A percentile compares a stretch with the other conserved stretches of the same genome.
phyloP scores from a whole-genome alignment of 2,797 vertebrate species.

The Synaphobranchus kaupii region DNA sequence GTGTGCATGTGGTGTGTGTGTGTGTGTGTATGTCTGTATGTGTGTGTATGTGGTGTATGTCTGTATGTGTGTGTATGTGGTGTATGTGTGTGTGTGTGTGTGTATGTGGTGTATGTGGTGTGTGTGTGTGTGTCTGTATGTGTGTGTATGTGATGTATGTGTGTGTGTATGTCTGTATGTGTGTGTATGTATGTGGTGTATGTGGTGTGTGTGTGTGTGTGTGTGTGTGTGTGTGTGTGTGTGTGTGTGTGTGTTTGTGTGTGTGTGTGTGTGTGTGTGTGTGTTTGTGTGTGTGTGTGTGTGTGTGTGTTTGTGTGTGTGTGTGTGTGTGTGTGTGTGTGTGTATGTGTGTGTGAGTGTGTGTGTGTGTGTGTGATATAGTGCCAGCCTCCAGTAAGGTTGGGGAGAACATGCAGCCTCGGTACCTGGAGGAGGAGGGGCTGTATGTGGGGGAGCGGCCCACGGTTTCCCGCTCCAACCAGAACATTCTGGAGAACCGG shows the following conservation, averaged over 20 bases:
- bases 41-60: too few relatives aligned
- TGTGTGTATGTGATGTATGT: neutral
- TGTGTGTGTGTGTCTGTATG: too few relatives aligned
- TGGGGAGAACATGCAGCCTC: constrained; percentile 83
- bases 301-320: constrained; percentile 33
- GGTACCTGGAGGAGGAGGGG: constrained; percentile 93
- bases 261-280: constrained; percentile 19
- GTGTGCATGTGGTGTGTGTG: neutral
- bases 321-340: neutral
- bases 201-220: constrained; percentile 1
- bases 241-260: constrained; percentile 33
- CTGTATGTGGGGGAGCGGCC: constrained; percentile 89
- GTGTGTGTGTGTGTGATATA: neutral
- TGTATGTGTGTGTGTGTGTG: neutral
- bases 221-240: neutral
- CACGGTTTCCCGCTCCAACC: constrained; percentile 72
- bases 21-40: too few relatives aligned
- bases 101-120: neutral
- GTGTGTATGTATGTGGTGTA: neutral
- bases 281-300: neutral
- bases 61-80: too few relatives aligned
- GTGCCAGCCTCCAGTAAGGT: constrained; percentile 80
- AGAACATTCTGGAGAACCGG: constrained; percentile 92
- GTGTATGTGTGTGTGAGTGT: constrained; percentile 10
- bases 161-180: neutral